These are phyloP conservation scores for Tachyglossus aculeatus DNA, from an alignment of 2,797 vertebrate species.

Conservation along the genomic window DNA sequence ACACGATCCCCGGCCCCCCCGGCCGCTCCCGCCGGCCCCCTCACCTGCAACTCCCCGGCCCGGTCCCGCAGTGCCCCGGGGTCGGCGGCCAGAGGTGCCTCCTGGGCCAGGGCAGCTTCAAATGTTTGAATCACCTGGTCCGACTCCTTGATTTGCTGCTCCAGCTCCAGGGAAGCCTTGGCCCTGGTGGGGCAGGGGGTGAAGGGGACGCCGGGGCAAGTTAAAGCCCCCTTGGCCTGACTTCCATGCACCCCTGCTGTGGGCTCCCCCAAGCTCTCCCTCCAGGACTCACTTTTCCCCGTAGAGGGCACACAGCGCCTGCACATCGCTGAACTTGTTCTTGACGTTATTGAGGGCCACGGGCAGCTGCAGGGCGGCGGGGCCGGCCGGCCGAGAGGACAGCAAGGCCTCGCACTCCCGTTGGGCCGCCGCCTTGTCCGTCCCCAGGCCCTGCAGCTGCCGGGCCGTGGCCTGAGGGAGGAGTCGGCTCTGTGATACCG, in stretches of 20 bases:
- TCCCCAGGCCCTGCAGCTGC: conserved; percentile 79
- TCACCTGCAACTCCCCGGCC: conserved; percentile 81
- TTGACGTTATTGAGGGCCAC: conserved; percentile 80
- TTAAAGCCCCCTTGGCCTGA: neutral
- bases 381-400: conserved; percentile 69
- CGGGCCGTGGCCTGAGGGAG: conserved; percentile 73
- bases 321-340: conserved; percentile 83
- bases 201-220: neutral
- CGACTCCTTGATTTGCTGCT: conserved; percentile 85
- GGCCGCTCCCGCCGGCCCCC: neutral
- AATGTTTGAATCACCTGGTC: conserved; percentile 83
- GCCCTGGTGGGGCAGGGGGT: conserved; percentile 73
- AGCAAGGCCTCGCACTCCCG: conserved; percentile 81
- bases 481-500: too few relatives aligned
- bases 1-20: neutral
- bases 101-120: conserved; percentile 84
- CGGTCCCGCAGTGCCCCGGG: conserved; percentile 79
- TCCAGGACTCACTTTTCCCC: conserved; percentile 83
- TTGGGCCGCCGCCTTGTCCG: conserved; percentile 80
- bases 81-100: conserved; percentile 76
- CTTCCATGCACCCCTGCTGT: rapidly evolving
- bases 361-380: conserved; percentile 81
- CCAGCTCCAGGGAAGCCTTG: conserved; percentile 86
- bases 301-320: conserved; percentile 83
- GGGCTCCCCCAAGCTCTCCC: neutral